phyloP scores from a whole-genome alignment of 2,888 invertebrate species.

The Leptinotarsa tumamoca region DNA sequence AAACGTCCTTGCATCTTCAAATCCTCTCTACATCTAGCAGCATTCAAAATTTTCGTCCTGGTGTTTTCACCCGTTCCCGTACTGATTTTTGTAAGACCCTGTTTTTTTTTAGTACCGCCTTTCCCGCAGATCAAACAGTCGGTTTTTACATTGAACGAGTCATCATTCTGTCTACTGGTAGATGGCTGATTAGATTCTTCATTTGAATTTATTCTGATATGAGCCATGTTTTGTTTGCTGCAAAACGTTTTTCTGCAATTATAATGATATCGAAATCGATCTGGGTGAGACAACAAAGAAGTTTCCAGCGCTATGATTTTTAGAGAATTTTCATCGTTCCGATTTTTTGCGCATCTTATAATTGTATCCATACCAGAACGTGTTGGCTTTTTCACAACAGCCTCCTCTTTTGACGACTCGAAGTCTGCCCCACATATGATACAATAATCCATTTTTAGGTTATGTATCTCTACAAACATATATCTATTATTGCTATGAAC shows the following conservation, averaged over 20 bases:
- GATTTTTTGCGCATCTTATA: conserved; percentile 22
- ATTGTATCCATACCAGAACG: conserved; percentile 21
- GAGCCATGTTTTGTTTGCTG: conserved; percentile 21
- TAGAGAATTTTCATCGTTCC: conserved; percentile 21
- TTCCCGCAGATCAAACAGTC: conserved; percentile 19
- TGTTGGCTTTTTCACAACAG: conserved; percentile 23
- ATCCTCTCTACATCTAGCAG: conserved; percentile 20
- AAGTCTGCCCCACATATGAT: conserved; percentile 6
- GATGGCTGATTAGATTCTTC: conserved; percentile 18
- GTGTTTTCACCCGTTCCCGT: conserved; percentile 21
- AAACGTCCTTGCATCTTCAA: conserved; percentile 19
- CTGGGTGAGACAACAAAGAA: conserved; percentile 19
- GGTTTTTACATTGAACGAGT: conserved; percentile 22
- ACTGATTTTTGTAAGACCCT: conserved; percentile 23
- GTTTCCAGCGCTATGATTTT: conserved; percentile 17
- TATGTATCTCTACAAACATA: not conserved
- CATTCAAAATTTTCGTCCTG: conserved; percentile 21
- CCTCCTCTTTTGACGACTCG: conserved; percentile 19
- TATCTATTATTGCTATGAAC: conserved; percentile 5
- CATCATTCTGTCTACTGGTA: conserved; percentile 24
- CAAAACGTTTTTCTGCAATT: conserved; percentile 17
- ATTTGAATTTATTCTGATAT: conserved; percentile 9
- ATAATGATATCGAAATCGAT: conserved; percentile 21
- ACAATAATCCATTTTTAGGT: conserved; percentile 5
- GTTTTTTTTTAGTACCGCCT: conserved; percentile 23